Evolutionary conservation across 2,888 invertebrate genomes (phyloP).

Genomic region (Quadroppia sp.): DNA sequence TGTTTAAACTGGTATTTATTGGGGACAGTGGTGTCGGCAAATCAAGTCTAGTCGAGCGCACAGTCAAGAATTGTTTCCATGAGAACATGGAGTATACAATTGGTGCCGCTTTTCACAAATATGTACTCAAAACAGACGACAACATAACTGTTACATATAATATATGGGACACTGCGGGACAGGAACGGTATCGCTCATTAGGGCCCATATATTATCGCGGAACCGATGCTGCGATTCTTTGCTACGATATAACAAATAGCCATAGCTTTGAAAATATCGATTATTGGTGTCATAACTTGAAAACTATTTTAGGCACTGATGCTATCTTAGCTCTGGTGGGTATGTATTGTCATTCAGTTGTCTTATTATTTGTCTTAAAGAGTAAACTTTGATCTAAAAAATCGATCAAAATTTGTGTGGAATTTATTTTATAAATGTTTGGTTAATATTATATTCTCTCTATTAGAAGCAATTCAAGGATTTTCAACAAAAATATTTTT

Average conservation of each 20-base stretch:
- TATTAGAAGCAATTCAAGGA: too few species aligned
- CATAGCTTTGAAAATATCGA: conserved; percentile 23
- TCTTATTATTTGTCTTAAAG: too few species aligned
- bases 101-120: conserved; percentile 92
- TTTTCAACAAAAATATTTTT: too few species aligned
- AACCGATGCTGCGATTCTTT: conserved; percentile 93
- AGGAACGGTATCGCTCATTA: conserved; percentile 86
- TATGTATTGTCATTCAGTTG: background rate
- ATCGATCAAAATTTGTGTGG: too few species aligned
- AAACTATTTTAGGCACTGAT: conserved; percentile 10
- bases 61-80: conserved; percentile 4
- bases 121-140: conserved; percentile 61
- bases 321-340: conserved; percentile 18
- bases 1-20: conserved; percentile 42
- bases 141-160: conserved; percentile 83
- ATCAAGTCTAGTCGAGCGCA: conserved; percentile 37
- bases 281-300: conserved; percentile 3
- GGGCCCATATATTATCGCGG: conserved; percentile 75
- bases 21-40: conserved; percentile 47
- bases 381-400: too few species aligned
- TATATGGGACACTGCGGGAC: conserved; percentile 75
- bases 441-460: too few species aligned
- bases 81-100: conserved; percentile 43
- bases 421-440: too few species aligned
- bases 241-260: conserved; percentile 72